These are phyloP conservation scores for Salticus scenicus DNA, from an alignment of 2,888 invertebrate genomes.

Conservation along the genomic window DNA sequence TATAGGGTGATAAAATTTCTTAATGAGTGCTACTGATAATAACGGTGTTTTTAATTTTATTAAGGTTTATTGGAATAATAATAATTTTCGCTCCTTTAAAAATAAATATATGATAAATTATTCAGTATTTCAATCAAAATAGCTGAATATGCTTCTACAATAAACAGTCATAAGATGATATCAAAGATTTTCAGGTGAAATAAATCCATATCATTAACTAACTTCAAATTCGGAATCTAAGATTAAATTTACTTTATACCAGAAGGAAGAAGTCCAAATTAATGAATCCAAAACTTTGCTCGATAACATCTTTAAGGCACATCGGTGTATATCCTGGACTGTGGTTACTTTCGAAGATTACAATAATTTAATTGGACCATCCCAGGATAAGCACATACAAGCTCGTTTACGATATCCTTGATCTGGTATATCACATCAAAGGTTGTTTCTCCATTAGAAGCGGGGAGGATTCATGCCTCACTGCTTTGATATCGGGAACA, in stretches of 20 bases:
- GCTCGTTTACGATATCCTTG: neutral
- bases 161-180: no score
- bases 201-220: no score
- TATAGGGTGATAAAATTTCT: no score
- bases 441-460: neutral
- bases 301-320: neutral
- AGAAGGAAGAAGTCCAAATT: neutral
- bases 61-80: no score
- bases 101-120: no score
- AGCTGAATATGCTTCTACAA: no score
- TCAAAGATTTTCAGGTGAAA: no score
- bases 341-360: neutral
- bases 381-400: neutral
- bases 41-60: no score
- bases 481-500: neutral
- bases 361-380: neutral
- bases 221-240: neutral
- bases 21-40: no score
- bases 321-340: neutral
- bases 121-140: no score
- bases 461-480: neutral
- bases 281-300: neutral
- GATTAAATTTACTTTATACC: neutral
- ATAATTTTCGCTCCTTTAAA: no score
- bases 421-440: neutral